Base-by-base conservation (phyloP, 2,888 invertebrate genomes). In the Ophion costatus region DNA sequence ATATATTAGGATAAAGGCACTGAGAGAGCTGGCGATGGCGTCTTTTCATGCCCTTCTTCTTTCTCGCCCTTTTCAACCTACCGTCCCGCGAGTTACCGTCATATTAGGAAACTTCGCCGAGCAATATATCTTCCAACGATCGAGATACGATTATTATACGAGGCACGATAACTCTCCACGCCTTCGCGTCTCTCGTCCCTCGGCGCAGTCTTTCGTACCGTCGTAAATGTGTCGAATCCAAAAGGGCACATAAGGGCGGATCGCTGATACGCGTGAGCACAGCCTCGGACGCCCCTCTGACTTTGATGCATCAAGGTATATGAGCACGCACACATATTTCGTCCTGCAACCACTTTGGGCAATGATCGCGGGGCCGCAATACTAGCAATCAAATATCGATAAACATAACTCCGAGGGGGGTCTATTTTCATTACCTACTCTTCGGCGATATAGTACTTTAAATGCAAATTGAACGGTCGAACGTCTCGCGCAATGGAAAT, bases 51-150 rank as follows among this genome's bases (percentile, higher is more conserved):
- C 59, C 57, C 67, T 51, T 73, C 77, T 73, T 74, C 33, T 78
- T 69, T 64, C 67, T 20, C 75, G 67, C 56, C 33, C 51, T 71
- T 66, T 61, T 45, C 77, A 71, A 71, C 79, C 83, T 17, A 51
- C 78, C 86, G 67, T 64, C 80, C 66, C 66, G 78, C 83, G 87
- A 83, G 82, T 82, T 78, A 76, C 83, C 85, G 78, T 81, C 85
- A 87, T 87, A 88, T 89, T 88, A 88, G 78, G 82, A 88, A 89
- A 89, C 83, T 89, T 88, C 87, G 61, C 79, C 64, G 69, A 61
- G 83, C 86, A 85, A 89, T 88, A 87, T 83, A 86, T 87, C 86
- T 81, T 83, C 56, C 67, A 89, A 85, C 84, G 86, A 85, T 88
- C 86, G 82, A 80, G 67, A 80, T 71, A 51, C 83, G 86, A 88